Evolutionary conservation across 2,113 vertebrate species (phyloP), one percentile per base, ranked within the genome.

Genomic region (Aplodontia rufa): DNA sequence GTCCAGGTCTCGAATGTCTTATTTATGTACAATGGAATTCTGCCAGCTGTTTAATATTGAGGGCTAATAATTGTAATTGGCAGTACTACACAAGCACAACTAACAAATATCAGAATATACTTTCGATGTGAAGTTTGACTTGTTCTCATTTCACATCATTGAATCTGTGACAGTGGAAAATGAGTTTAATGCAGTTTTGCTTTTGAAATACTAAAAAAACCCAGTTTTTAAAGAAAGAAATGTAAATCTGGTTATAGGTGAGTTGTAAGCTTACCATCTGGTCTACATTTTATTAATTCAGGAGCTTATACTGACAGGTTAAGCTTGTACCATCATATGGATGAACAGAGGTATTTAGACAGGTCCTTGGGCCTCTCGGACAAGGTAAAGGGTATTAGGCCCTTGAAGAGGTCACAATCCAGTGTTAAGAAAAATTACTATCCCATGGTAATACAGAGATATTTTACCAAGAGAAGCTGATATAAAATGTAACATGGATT

Each of bases 31-130:
- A 98, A 75, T 99, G 98, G 98, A 98, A 98, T 98, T 96, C 97
- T 98, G 98, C 98, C 98, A 98, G 98, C 97, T 99, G 98, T 98
- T 98, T 99, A 99, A 99, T 99, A 99, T 99, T 99, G 98, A 98
- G 98, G 95, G 90, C 98, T 99, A 99, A 99, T 99, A 99, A 98
- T 99, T 98, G 98, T 97, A 98, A 99, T 98, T 98, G 98, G 98
- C 98, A 98, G 97, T 95, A 97, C 97, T 97, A 98, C 55, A 98
- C 94, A 97, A 98, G 97, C 95, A 98, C 96, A 98, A 97, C 97
- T 93, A 98, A 97, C 97, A 97, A 98, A 98, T 97, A 94, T 95
- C 87, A 97, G 89, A 97, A 98, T 97, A 97, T 96, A 95, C 89
- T 97, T 97, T 96, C 96, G 87, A 84, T 87, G 97, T 94, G 93